Evolutionary conservation across 2,888 invertebrate genomes (phyloP).

Genomic region (Antheraea assamensis): DNA sequence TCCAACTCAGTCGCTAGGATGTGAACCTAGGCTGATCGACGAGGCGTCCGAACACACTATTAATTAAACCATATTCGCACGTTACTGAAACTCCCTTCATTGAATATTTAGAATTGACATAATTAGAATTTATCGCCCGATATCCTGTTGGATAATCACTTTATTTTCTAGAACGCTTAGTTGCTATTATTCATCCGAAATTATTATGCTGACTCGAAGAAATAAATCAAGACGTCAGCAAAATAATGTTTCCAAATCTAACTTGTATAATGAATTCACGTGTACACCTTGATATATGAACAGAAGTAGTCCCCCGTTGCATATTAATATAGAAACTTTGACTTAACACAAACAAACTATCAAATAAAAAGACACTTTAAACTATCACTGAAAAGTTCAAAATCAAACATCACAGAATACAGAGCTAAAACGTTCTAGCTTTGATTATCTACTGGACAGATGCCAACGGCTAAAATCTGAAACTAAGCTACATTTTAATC

Average conservation of each 20-base stretch:
- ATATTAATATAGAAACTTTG: conserved; percentile 3
- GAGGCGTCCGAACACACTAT: too few species aligned
- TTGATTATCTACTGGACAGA: conserved; percentile 28
- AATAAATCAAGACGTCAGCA: not conserved
- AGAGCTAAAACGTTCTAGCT: not conserved
- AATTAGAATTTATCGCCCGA: not conserved
- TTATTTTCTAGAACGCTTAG: not conserved
- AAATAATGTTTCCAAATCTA: conserved; percentile 2
- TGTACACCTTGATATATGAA: conserved; percentile 2
- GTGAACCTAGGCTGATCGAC: too few species aligned
- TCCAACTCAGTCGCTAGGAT: too few species aligned
- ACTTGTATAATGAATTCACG: conserved; percentile 1
- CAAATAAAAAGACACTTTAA: not conserved
- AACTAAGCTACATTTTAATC: conserved; percentile 40
- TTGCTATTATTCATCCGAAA: not conserved
- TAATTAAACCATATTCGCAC: too few species aligned
- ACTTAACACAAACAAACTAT: not conserved
- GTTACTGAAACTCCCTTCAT: too few species aligned
- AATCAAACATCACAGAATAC: not conserved
- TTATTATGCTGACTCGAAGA: not conserved
- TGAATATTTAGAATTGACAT: too few species aligned
- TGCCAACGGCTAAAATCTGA: conserved; percentile 41
- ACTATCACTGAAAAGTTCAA: not conserved
- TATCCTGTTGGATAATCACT: not conserved
- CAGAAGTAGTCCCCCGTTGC: not conserved